Conservation (phyloP, 1,140 invertebrate species). For the Philaenus spumarius region DNA sequence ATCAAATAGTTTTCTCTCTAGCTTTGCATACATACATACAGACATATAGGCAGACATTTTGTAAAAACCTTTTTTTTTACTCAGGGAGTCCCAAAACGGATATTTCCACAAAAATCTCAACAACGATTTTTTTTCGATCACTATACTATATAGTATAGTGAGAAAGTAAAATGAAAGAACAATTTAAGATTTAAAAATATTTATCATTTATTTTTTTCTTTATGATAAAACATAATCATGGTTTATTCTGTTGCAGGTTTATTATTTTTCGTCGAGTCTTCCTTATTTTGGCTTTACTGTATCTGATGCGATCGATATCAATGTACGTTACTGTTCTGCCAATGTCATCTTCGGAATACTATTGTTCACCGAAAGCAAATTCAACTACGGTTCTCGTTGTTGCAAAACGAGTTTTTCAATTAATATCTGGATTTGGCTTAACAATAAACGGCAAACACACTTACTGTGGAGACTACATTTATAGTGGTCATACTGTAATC, state of each 20-base stretch:
- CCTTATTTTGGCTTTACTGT: conserved; percentile 72
- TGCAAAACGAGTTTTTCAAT: conserved; percentile 59
- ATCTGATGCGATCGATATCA: conserved; percentile 79
- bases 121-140: too few relatives aligned
- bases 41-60: too few relatives aligned
- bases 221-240: too few relatives aligned
- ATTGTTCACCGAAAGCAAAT: conserved; percentile 76
- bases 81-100: too few relatives aligned
- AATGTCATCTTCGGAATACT: conserved; percentile 71
- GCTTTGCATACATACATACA: too few relatives aligned
- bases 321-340: conserved; percentile 87
- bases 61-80: too few relatives aligned
- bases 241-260: conserved; percentile 56
- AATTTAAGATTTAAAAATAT: too few relatives aligned
- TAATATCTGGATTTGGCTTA: conserved; percentile 81
- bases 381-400: conserved; percentile 55
- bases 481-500: conserved; percentile 84
- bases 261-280: conserved; percentile 77
- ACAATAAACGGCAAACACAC: conserved; percentile 85
- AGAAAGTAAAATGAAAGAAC: too few relatives aligned
- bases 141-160: too few relatives aligned
- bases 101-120: too few relatives aligned
- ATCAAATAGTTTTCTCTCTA: too few relatives aligned
- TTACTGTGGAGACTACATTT: conserved; percentile 87
- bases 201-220: too few relatives aligned